Evolutionary conservation across 2,888 invertebrate genomes (phyloP), one percentile per base, ranked within the genome.

Genomic region (Xestobium rufovillosum): DNA sequence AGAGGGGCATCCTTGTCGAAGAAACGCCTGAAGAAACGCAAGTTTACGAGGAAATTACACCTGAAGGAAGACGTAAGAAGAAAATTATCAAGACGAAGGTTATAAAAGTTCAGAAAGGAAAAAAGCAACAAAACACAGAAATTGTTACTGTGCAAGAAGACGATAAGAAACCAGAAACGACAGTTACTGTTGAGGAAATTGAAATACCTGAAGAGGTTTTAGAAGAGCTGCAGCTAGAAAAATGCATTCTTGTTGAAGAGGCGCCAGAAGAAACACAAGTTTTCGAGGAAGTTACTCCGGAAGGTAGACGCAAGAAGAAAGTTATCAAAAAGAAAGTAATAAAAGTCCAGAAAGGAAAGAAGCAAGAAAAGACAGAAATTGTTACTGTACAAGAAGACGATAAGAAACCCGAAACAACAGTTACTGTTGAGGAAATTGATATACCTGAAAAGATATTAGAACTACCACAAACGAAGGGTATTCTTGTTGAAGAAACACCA

Each of bases 111-210:
- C 56, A 53, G 14, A 33, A 34, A 30, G 43, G 45, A 14, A 38
- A 48, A 11, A 45, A 44, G 26, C 14, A 63, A 65, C 52, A 59
- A 11, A 64, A 65, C 34, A 32, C 52, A 2, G 56, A 60, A 26
- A 57, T 58, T 1, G 60, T 63, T 42, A 65, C 62, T 32, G 67
- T 58, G 1, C 59, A 61, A 25, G 14, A 15, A 10, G 31, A 15
- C 4, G 31, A 68, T 30, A 66, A 62, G 51, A 50, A 64, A 55
- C 59, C 70, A 47, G 52, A 67, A 52, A 57, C 64, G 33, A 49
- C 65, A 11, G 61, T 69, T 45, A 51, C 65, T 27, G 60, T 60
- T 35, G 23, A 53, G 35, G 53, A 55, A 44, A 30, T 38, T 28
- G 36, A 42, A 26, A 28, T 48, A 16, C 41, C 42, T 4, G 43